Conservation (phyloP, 2,797 vertebrate genomes). For the Sebastes ruberrimus region DNA sequence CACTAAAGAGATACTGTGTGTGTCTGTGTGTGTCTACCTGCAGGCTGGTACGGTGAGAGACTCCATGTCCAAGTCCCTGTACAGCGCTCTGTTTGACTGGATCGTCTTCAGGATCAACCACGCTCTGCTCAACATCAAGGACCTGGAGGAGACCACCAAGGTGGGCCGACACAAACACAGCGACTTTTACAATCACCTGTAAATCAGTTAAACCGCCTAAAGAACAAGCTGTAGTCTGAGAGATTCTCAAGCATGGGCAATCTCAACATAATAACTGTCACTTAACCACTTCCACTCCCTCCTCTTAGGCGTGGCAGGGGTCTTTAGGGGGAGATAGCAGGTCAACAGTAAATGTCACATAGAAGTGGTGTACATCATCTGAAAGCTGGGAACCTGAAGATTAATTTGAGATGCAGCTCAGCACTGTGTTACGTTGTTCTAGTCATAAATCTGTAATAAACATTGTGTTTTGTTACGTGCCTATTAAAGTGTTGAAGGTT, state of each 20-base stretch:
- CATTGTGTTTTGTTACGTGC: too few relatives aligned
- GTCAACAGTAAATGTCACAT: too few relatives aligned
- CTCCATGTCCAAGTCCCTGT: constrained; percentile 98
- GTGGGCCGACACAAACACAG: constrained; percentile 65
- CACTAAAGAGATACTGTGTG: neutral
- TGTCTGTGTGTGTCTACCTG: neutral
- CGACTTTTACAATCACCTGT: neutral
- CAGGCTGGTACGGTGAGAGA: constrained; percentile 95
- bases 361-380: too few relatives aligned
- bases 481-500: too few relatives aligned
- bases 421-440: too few relatives aligned
- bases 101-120: constrained; percentile 99
- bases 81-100: constrained; percentile 99
- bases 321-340: too few relatives aligned
- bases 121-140: constrained; percentile 94
- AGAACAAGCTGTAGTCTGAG: neutral
- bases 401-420: too few relatives aligned
- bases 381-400: too few relatives aligned
- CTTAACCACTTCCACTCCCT: neutral
- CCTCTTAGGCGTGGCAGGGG: too few relatives aligned
- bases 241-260: neutral
- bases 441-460: too few relatives aligned
- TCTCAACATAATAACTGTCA: neutral
- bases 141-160: constrained; percentile 92
- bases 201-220: neutral